Conservation (phyloP, 2,888 invertebrate species). For the Muscina levida region DNA sequence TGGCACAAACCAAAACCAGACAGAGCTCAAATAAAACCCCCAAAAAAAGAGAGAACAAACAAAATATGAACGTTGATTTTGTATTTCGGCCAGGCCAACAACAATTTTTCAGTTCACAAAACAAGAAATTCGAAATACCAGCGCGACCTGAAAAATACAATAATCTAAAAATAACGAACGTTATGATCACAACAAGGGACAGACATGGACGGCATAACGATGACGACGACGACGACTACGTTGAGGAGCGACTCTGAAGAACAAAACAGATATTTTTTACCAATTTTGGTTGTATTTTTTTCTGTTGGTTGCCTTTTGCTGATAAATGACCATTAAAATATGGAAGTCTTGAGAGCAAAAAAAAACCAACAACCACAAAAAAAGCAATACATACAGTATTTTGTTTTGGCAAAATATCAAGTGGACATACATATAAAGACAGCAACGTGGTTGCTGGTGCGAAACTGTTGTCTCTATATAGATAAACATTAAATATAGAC, state of each 20-base stretch:
- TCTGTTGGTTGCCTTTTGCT: no score
- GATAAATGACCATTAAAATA: conserved; percentile 21
- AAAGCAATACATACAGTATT: no score
- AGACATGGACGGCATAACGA: neutral
- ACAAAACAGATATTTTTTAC: conserved; percentile 4
- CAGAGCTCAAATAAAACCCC: conserved; percentile 57
- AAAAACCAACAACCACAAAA: no score
- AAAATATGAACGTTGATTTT: conserved; percentile 17
- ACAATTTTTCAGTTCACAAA: conserved; percentile 45
- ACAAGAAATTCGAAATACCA: conserved; percentile 12
- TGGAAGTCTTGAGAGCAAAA: conserved; percentile 32
- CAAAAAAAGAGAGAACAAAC: conserved; percentile 43
- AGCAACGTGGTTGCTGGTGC: neutral
- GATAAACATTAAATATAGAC: no score
- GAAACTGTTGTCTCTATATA: no score
- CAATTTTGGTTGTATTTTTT: neutral
- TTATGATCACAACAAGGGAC: neutral
- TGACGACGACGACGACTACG: neutral
- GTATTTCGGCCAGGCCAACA: conserved; percentile 22
- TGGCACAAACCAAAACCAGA: conserved; percentile 58
- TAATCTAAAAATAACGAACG: conserved; percentile 20
- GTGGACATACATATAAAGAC: conserved; percentile 12
- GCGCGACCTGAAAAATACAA: conserved; percentile 12
- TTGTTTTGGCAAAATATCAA: conserved; percentile 54
- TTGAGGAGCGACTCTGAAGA: neutral